phyloP scores from a whole-genome alignment of 2,888 invertebrate genomes.

The Notocelia uddmanniana region DNA sequence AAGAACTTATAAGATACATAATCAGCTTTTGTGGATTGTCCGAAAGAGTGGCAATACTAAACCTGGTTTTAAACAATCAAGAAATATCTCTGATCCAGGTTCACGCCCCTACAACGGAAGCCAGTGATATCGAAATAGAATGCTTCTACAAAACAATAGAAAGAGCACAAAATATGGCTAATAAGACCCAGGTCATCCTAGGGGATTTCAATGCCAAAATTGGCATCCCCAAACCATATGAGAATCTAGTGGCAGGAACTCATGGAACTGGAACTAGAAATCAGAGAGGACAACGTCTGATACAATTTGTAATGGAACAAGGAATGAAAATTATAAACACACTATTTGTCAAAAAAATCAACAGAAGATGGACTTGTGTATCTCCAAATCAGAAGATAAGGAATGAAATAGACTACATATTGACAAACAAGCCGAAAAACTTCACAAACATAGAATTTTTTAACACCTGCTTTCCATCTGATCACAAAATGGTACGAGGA shows the following conservation, averaged over 20 bases:
- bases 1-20: too few relatives aligned
- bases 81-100: neutral
- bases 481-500: neutral
- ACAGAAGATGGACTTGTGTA: too few relatives aligned
- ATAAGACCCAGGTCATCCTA: neutral
- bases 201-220: slow-evolving; percentile 1
- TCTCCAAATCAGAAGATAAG: too few relatives aligned
- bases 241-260: neutral
- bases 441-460: too few relatives aligned
- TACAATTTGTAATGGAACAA: too few relatives aligned
- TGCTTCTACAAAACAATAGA: neutral
- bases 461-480: neutral
- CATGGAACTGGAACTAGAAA: too few relatives aligned
- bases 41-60: slow-evolving; percentile 3
- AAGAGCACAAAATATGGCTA: neutral
- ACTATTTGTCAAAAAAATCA: too few relatives aligned
- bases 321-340: too few relatives aligned
- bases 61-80: neutral
- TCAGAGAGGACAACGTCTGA: too few relatives aligned
- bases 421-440: too few relatives aligned
- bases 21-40: neutral
- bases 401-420: too few relatives aligned
- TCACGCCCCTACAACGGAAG: neutral
- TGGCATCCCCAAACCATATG: neutral
- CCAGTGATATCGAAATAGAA: neutral